These are phyloP conservation scores for Ammodytes marinus DNA, from an alignment of 2,113 vertebrate species.

Conservation along the genomic window DNA sequence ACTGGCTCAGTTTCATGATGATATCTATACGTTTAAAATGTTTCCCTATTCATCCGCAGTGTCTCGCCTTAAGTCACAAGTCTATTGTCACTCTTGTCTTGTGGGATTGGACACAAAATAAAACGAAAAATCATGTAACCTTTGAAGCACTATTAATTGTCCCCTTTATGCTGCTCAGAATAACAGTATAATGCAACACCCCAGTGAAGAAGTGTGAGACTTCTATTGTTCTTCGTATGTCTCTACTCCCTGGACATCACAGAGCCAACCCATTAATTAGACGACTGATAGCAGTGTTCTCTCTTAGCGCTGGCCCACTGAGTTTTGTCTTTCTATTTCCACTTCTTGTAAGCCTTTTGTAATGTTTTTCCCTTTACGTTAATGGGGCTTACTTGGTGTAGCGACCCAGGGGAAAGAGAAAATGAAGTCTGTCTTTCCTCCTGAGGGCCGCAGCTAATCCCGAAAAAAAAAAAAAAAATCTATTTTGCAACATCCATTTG, in stretches of 20 bases:
- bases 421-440: slow-evolving; percentile 67
- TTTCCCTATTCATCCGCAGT: too few species aligned
- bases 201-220: slow-evolving; percentile 52
- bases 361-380: slow-evolving; percentile 73
- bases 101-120: slow-evolving; percentile 9
- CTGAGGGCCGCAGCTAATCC: slow-evolving; percentile 38
- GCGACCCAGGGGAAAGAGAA: slow-evolving; percentile 69
- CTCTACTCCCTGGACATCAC: slow-evolving; percentile 62
- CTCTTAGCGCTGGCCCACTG: slow-evolving; percentile 74
- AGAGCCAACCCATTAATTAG: slow-evolving; percentile 76
- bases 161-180: slow-evolving; percentile 43
- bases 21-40: too few species aligned
- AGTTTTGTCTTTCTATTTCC: slow-evolving; percentile 71
- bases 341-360: slow-evolving; percentile 59
- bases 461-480: slow-evolving; percentile 30
- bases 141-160: slow-evolving; percentile 27
- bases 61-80: not conserved
- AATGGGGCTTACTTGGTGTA: slow-evolving; percentile 70
- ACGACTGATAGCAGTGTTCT: slow-evolving; percentile 70
- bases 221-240: slow-evolving; percentile 55
- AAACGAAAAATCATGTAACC: slow-evolving; percentile 12
- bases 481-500: slow-evolving; percentile 52
- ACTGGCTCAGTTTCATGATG: too few species aligned
- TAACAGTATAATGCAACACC: slow-evolving; percentile 52
- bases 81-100: not conserved